These are phyloP conservation scores for Nyctibius bracteatus DNA, from an alignment of 2,113 vertebrate genomes.

Conservation along the genomic window DNA sequence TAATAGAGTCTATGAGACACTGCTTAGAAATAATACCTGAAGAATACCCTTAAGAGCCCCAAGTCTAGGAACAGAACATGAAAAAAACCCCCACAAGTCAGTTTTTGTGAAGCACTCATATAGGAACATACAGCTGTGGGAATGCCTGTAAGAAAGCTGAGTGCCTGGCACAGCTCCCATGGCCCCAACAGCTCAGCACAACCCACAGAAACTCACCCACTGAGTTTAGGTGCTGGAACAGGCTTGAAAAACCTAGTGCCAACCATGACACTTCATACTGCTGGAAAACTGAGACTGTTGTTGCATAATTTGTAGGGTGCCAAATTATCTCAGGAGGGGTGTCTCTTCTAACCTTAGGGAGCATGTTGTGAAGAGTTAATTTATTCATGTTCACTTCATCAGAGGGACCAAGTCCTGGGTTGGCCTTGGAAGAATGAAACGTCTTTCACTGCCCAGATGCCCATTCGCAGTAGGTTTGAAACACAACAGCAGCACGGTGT, in stretches of 20 bases:
- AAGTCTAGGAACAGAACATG: not conserved
- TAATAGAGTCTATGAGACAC: not conserved
- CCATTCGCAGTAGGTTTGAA: accelerated
- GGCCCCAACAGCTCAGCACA: accelerated
- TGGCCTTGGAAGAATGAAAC: not conserved
- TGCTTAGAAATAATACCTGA: not conserved
- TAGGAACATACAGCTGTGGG: not conserved
- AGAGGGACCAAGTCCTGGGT: not conserved
- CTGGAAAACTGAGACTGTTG: not conserved
- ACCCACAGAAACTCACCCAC: not conserved
- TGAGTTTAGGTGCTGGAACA: not conserved
- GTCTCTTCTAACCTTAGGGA: not conserved
- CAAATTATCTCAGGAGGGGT: accelerated
- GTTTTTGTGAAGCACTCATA: not conserved
- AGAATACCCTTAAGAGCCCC: not conserved
- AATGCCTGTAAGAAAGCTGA: not conserved
- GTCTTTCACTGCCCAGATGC: not conserved
- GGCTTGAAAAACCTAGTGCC: not conserved
- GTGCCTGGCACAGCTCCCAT: not conserved
- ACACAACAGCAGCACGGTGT: accelerated
- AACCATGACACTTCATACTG: not conserved
- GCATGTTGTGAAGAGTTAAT: accelerated
- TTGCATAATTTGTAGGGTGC: not conserved
- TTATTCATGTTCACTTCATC: not conserved
- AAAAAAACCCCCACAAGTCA: not conserved